Evolutionary conservation across 2,797 vertebrate genomes (phyloP), one percentile per base, ranked within the genome.

Genomic region (Oophaga sylvatica): DNA sequence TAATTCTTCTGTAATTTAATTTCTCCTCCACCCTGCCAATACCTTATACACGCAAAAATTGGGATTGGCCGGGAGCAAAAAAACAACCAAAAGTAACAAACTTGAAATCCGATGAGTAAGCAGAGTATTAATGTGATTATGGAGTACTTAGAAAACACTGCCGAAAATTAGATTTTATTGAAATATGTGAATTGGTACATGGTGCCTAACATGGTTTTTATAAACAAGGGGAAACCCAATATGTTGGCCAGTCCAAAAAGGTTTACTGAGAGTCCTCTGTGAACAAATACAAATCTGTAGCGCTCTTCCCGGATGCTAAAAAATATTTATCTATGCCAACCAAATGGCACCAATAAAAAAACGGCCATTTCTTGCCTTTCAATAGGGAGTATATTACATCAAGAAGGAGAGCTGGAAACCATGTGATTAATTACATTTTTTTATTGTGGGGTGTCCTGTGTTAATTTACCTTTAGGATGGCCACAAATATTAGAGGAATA

Each of bases 1-100:
- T 86, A 89, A 86, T 89, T 89, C 59, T 68, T 41, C 35, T 57
- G 31, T 89, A 86, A 89, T 82, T 75, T 78, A 89, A 89, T 89
- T 84, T 84, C 75, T 71, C 79, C 77, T 22, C 11, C 41, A 76
- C 57, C 79, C 31, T 19, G 0, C 31, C 11, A 19, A 60, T 9
- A 56, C 57, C 19, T n/a, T 60, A 84, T 41, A 60, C 82, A 26
- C 2, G 0, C 29, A n/a, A 41, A 45, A 31, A 62, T 35, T 45
- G 48, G 62, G 31, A 81, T 20, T 67, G 60, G 20, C 31, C 35
- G 11, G 79, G 60, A 67, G 80, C 60, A 67, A 53, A 81, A 81
- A 81, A 81, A 48, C 62, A 45, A 81, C 12, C n/a, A 26, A 20
- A n/a, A 65, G 35, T 67, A 48, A 17, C 20, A 81, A 41, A 45